phyloP scores from a whole-genome alignment of 2,113 vertebrate species.

The Arvicanthis niloticus region DNA sequence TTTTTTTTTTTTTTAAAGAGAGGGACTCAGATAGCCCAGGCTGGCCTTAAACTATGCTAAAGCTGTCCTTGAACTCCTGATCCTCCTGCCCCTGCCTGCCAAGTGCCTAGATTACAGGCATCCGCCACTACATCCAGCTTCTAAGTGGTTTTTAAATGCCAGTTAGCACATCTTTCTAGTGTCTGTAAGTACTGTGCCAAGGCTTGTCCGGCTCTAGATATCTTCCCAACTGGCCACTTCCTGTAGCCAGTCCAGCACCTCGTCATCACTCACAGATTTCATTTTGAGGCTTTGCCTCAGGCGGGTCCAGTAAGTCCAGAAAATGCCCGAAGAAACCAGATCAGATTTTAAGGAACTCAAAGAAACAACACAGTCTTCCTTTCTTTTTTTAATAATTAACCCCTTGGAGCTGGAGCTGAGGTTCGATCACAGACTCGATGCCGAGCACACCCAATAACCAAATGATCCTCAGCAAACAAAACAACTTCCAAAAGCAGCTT shows the following conservation, averaged over 20 bases:
- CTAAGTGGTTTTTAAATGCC: neutral
- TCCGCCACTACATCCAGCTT: neutral
- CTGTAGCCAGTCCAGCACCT: neutral
- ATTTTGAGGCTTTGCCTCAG: constrained; percentile 33
- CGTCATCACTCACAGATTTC: neutral
- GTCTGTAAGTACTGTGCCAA: constrained; percentile 9
- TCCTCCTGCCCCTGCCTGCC: neutral
- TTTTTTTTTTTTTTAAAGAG: neutral
- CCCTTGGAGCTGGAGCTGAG: neutral
- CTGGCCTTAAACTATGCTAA: neutral
- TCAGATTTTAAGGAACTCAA: constrained; percentile 7
- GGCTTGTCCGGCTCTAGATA: neutral
- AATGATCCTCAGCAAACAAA: neutral
- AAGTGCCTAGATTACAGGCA: neutral
- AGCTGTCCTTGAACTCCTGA: neutral
- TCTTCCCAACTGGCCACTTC: constrained; percentile 5
- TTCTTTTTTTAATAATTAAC: neutral
- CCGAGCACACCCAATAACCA: neutral
- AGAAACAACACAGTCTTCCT: neutral
- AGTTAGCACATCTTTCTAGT: neutral
- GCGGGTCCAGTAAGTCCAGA: neutral
- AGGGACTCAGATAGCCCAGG: neutral
- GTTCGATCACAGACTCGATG: neutral
- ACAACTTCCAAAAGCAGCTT: neutral
- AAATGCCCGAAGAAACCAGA: constrained; percentile 26